These are phyloP conservation scores for Porites australiensis DNA, from an alignment of 64 coral and sea anemone species.

Conservation along the genomic window DNA sequence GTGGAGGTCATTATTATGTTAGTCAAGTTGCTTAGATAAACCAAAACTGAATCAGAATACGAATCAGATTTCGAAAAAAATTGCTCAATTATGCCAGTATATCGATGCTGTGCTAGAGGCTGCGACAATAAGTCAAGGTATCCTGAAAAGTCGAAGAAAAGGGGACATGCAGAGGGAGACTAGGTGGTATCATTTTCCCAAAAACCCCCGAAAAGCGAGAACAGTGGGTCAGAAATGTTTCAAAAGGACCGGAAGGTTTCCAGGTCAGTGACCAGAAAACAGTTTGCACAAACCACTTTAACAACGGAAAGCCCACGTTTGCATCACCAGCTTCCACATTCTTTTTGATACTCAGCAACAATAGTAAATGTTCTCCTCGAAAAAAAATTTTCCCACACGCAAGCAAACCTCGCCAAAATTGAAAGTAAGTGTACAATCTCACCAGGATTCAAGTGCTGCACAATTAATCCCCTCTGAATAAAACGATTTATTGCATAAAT, in stretches of 20 bases:
- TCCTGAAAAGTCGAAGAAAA: slow-evolving; percentile 48
- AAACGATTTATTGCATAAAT: too few species aligned
- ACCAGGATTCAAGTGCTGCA: slow-evolving; percentile 16
- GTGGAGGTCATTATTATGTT: too few species aligned
- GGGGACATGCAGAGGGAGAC: slow-evolving; percentile 27
- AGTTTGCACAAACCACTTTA: slow-evolving; percentile 52
- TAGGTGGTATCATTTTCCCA: slow-evolving; percentile 57
- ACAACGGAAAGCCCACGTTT: slow-evolving; percentile 54
- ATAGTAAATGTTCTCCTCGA: slow-evolving; percentile 22
- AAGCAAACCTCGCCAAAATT: neutral
- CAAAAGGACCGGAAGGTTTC: slow-evolving; percentile 41
- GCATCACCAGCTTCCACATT: slow-evolving; percentile 32
- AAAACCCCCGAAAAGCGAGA: slow-evolving; percentile 50
- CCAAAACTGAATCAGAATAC: too few species aligned
- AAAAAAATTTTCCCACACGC: slow-evolving; percentile 11
- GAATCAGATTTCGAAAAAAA: too few species aligned
- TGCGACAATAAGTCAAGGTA: slow-evolving; percentile 34
- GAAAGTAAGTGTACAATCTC: slow-evolving; percentile 10
- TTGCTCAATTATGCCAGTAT: slow-evolving; percentile 21
- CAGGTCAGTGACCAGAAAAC: slow-evolving; percentile 36
- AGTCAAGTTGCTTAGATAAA: too few species aligned
- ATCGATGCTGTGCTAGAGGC: slow-evolving; percentile 46
- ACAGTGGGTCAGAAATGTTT: slow-evolving; percentile 47
- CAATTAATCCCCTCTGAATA: slow-evolving; percentile 11
- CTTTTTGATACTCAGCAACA: slow-evolving; percentile 6